Evolutionary conservation across 2,888 invertebrate genomes (phyloP).

Genomic region (Adineta ricciae): DNA sequence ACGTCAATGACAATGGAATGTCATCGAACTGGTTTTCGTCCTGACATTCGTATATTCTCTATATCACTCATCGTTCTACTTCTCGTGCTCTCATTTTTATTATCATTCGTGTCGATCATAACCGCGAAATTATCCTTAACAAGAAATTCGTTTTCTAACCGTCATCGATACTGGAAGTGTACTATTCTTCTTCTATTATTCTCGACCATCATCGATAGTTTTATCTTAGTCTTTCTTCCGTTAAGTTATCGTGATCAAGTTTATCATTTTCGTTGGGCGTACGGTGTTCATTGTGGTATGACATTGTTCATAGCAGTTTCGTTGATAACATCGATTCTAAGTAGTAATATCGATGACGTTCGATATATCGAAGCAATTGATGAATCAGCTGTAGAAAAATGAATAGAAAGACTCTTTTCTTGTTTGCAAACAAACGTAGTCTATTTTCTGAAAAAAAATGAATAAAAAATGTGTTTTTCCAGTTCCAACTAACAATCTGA

Average conservation of each 20-base stretch:
- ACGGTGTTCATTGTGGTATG: background rate
- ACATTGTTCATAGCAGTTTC: background rate
- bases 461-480: background rate
- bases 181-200: background rate
- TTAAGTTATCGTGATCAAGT: background rate
- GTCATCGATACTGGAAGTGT: background rate
- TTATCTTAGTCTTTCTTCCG: constrained; percentile 1
- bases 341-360: background rate
- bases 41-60: background rate
- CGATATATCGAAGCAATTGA: background rate
- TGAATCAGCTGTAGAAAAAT: background rate
- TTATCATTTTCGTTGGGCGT: background rate
- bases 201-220: background rate
- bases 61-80: background rate
- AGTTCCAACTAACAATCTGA: background rate
- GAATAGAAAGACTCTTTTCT: too few relatives aligned
- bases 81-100: background rate
- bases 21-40: background rate
- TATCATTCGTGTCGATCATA: background rate
- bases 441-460: too few relatives aligned
- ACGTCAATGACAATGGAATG: background rate
- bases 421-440: background rate
- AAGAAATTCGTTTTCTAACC: background rate
- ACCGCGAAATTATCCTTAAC: background rate
- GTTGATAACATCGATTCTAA: background rate